Percentiles rank a stretch among this genome's conserved stretches.
Evolutionary conservation across 2,797 vertebrate genomes (phyloP).

Genomic region (Varecia variegata): DNA sequence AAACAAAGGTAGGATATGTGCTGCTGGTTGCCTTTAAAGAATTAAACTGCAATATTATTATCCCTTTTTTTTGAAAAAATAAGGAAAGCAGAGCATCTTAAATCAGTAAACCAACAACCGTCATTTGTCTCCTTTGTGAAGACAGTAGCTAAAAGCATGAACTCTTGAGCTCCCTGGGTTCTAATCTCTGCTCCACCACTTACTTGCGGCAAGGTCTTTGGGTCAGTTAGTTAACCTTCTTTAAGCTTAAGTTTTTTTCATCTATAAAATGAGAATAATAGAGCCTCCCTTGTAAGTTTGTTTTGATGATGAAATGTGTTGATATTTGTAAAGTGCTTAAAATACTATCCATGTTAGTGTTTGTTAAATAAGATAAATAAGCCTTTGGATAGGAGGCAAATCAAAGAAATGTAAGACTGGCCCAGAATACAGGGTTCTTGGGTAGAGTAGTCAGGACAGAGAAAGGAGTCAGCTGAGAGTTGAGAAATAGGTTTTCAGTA

Average conservation of each 20-base stretch:
- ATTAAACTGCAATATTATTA: background rate
- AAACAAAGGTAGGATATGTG: conserved; percentile 5
- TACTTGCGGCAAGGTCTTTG: background rate
- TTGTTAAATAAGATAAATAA: conserved; percentile 5
- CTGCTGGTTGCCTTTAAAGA: conserved; percentile 14
- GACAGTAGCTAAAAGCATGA: background rate
- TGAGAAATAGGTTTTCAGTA: background rate
- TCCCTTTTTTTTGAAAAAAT: background rate
- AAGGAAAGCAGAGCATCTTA: background rate
- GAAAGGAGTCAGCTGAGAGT: background rate
- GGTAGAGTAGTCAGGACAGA: background rate
- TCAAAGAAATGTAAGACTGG: background rate
- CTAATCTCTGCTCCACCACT: background rate
- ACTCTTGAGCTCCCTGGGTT: background rate
- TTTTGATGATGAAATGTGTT: conserved; percentile 20
- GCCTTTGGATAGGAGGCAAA: background rate
- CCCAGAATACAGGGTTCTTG: background rate
- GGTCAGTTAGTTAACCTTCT: background rate
- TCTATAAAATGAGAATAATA: conserved; percentile 33
- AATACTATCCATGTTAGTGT: background rate
- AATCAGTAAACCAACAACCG: background rate
- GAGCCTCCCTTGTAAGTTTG: background rate
- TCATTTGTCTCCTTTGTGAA: conserved; percentile 10
- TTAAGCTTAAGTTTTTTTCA: background rate
- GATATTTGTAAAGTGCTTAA: conserved; percentile 27